Conservation (phyloP, 2,888 invertebrate species). For the Coelogynopora nodosa region DNA sequence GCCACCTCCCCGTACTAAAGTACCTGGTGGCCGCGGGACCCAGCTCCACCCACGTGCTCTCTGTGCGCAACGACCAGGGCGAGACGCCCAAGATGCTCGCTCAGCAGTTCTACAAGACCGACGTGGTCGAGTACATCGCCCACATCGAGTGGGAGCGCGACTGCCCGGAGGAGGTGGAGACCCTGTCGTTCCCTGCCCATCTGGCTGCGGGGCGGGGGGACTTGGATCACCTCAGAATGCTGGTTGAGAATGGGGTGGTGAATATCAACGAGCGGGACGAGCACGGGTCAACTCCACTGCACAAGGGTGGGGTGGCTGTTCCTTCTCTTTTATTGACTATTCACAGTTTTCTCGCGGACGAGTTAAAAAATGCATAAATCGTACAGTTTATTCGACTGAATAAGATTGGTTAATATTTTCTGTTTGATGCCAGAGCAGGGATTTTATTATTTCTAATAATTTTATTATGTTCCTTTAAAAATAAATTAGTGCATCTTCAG, state of each 20-base stretch:
- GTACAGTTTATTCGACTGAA: no score
- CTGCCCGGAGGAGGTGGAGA: constrained; percentile 56
- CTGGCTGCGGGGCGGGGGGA: constrained; percentile 61
- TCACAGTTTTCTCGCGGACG: no score
- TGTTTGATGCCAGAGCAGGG: no score
- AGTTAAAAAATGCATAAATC: no score
- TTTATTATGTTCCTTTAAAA: no score
- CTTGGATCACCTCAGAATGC: constrained; percentile 58
- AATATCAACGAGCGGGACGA: constrained; percentile 62
- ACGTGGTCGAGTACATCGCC: constrained; percentile 60
- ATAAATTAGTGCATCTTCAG: no score
- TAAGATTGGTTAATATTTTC: no score
- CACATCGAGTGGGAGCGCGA: constrained; percentile 61
- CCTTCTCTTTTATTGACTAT: no score
- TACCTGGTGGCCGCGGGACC: constrained; percentile 56
- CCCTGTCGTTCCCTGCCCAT: constrained; percentile 61
- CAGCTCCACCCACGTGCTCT: constrained; percentile 55
- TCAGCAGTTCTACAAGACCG: constrained; percentile 61
- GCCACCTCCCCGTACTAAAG: constrained; percentile 60
- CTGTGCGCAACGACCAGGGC: constrained; percentile 62
- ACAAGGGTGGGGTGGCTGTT: no score
- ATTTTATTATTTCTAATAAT: no score
- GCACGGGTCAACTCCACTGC: constrained; percentile 60
- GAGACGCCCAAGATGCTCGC: constrained; percentile 61
- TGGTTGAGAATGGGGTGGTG: constrained; percentile 62